A percentile compares a stretch with the other conserved stretches of the same genome.
Evolutionary conservation across 2,888 invertebrate genomes (phyloP).

Genomic region (Acanthopleura granulata): DNA sequence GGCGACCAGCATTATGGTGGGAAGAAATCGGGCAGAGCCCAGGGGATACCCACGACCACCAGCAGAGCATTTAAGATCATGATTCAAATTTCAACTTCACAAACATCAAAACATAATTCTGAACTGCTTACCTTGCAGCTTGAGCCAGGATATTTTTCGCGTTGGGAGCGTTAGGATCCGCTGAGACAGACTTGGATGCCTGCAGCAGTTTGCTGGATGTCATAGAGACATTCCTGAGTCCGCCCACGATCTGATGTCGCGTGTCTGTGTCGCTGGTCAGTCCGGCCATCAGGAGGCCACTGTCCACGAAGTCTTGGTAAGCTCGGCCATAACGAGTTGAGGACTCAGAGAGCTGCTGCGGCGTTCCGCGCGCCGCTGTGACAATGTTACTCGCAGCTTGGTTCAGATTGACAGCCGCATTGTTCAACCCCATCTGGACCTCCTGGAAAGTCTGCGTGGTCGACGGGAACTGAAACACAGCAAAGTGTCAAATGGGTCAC

Average conservation of each 20-base stretch:
- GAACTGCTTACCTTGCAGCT: conserved; percentile 77
- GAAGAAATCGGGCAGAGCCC: too few species aligned
- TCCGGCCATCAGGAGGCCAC: conserved; percentile 62
- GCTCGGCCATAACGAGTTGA: conserved; percentile 82
- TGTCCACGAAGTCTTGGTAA: conserved; percentile 81
- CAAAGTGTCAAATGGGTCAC: too few species aligned
- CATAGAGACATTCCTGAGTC: conserved; percentile 88
- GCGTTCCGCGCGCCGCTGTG: conserved; percentile 77
- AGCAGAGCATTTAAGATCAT: too few species aligned
- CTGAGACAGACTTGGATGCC: conserved; percentile 90
- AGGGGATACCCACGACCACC: too few species aligned
- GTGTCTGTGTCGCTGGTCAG: conserved; percentile 78
- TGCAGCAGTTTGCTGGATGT: conserved; percentile 87
- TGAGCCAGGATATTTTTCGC: conserved; percentile 89
- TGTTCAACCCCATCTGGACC: conserved; percentile 86
- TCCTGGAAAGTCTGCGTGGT: conserved; percentile 72
- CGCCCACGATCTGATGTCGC: conserved; percentile 85
- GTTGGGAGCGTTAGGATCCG: conserved; percentile 90
- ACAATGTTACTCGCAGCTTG: conserved; percentile 87
- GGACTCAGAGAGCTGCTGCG: conserved; percentile 79
- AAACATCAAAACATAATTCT: too few species aligned
- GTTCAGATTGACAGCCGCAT: conserved; percentile 86
- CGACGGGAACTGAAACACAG: conserved; percentile 76
- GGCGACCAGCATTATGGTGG: too few species aligned
- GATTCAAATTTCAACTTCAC: too few species aligned